These are phyloP conservation scores for Ploceus nigricollis DNA, from an alignment of 2,113 vertebrate genomes.

Conservation along the genomic window DNA sequence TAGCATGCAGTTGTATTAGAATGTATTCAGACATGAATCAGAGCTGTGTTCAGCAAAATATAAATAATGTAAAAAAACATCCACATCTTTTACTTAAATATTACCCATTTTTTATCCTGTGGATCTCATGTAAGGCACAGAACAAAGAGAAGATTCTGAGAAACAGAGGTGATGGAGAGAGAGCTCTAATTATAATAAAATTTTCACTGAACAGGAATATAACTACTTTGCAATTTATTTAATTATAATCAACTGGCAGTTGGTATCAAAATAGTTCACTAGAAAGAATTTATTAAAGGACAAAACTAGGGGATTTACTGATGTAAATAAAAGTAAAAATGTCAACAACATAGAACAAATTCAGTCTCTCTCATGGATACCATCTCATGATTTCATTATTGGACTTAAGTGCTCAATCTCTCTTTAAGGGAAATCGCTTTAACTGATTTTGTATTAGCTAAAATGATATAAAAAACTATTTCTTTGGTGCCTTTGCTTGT, in stretches of 20 bases:
- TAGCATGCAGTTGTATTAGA: neutral
- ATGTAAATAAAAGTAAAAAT: neutral
- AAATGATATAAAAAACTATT: neutral
- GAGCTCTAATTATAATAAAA: neutral
- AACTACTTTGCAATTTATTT: neutral
- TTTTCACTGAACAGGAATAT: neutral
- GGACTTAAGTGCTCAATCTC: neutral
- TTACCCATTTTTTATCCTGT: neutral
- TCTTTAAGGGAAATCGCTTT: neutral
- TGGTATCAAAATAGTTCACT: neutral
- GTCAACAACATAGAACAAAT: neutral
- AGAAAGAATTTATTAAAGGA: neutral
- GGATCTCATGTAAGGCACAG: neutral
- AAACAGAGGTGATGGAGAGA: neutral
- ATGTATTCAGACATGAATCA: neutral
- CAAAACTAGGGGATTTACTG: neutral
- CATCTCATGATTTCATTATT: neutral
- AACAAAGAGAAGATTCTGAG: neutral
- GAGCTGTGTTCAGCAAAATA: neutral
- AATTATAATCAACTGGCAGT: neutral
- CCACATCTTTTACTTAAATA: neutral
- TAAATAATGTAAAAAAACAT: neutral
- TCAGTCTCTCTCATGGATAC: neutral
- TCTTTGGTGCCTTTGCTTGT: neutral
- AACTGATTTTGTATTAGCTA: neutral